phyloP scores from a whole-genome alignment of 2,888 invertebrate species.

The Minunthozetes semirufus region DNA sequence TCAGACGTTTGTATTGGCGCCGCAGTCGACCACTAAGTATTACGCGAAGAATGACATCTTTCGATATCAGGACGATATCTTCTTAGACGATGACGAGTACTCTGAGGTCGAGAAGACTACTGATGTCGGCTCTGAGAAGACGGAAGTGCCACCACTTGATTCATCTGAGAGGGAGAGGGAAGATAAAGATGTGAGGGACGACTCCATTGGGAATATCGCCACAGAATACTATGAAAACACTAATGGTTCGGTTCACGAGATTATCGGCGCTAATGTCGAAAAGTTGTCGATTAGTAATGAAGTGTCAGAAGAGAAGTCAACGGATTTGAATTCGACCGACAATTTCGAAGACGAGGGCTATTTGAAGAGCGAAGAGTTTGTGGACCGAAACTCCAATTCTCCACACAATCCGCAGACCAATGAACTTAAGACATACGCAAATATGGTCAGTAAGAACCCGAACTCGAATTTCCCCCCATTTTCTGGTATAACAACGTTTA shows the following conservation, averaged over 20 bases:
- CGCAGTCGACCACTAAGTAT: slow-evolving; percentile 93
- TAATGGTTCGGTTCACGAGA: slow-evolving; percentile 17
- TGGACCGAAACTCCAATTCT: not conserved
- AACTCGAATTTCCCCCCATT: slow-evolving; percentile 34
- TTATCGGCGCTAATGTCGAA: not conserved
- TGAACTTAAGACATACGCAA: slow-evolving; percentile 81
- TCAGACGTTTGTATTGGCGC: slow-evolving; percentile 92
- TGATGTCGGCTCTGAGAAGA: slow-evolving; percentile 30
- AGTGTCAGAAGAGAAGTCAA: not conserved
- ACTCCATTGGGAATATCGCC: not conserved
- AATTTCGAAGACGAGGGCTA: not conserved
- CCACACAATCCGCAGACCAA: slow-evolving; percentile 48
- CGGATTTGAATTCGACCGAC: slow-evolving; percentile 13
- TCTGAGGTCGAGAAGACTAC: slow-evolving; percentile 16
- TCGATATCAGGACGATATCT: slow-evolving; percentile 80
- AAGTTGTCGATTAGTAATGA: slow-evolving; percentile 11
- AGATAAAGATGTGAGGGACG: not conserved
- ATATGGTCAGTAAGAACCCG: slow-evolving; percentile 58
- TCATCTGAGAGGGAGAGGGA: not conserved
- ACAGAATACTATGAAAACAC: slow-evolving; percentile 20
- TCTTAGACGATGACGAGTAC: slow-evolving; percentile 58
- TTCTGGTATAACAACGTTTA: not conserved
- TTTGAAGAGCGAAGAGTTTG: slow-evolving; percentile 52
- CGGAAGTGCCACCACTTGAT: slow-evolving; percentile 1
- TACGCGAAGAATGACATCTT: slow-evolving; percentile 99